Conservation (phyloP, 2,113 vertebrate genomes). For the Callionymus lyra region DNA sequence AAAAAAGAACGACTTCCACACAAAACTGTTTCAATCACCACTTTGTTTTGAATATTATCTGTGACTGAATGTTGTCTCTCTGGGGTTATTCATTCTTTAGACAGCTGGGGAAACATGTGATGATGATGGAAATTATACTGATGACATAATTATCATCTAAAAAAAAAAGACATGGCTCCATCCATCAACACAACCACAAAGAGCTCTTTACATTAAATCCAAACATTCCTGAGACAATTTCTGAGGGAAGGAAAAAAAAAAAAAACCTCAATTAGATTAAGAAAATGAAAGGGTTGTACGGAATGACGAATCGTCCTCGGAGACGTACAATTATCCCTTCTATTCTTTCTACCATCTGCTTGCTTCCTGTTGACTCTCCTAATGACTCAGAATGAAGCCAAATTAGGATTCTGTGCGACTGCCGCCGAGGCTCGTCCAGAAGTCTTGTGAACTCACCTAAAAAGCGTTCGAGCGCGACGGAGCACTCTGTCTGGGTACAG, state of each 20-base stretch:
- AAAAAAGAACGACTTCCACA: too few relatives aligned
- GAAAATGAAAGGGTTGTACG: slow-evolving; percentile 62
- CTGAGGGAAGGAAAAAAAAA: not conserved
- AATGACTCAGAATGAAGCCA: slow-evolving; percentile 58
- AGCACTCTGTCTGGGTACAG: not conserved
- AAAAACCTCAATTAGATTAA: slow-evolving; percentile 65
- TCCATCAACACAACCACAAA: not conserved
- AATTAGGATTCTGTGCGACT: slow-evolving; percentile 56
- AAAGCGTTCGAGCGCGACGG: slow-evolving; percentile 19
- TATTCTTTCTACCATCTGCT: slow-evolving; percentile 64
- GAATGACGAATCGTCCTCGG: slow-evolving; percentile 58
- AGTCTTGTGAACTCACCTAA: slow-evolving; percentile 39
- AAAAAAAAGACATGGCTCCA: not conserved
- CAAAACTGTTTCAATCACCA: too few relatives aligned
- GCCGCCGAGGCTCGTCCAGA: slow-evolving; percentile 49
- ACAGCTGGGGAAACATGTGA: slow-evolving; percentile 3
- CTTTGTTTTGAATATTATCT: too few relatives aligned
- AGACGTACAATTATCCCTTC: slow-evolving; percentile 64
- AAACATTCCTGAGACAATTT: slow-evolving; percentile 51
- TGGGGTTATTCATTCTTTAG: not conserved
- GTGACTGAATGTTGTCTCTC: not conserved
- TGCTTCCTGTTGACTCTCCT: slow-evolving; percentile 61
- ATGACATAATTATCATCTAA: slow-evolving; percentile 11
- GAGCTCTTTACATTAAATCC: too few relatives aligned
- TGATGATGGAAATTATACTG: not conserved